Base-by-base conservation (phyloP, 2,888 invertebrate species). In the Harpalus rufipes region DNA sequence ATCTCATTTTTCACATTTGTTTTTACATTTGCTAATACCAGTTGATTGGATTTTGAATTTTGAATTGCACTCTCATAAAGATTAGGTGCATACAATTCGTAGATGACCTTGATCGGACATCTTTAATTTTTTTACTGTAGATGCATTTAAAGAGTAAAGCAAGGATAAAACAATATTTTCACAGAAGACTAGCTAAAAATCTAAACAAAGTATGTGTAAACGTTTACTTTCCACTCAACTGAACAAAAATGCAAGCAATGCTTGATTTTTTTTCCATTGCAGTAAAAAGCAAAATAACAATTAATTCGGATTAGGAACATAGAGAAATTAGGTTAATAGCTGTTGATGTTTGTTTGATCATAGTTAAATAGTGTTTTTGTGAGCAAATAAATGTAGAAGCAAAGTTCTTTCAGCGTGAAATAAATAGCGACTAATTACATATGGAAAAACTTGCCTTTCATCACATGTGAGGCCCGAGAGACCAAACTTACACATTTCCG, bases 321-420 rank as follows among this genome's bases (percentile, higher is more conserved):
- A n/a, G 72, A 5, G 44, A 74, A 74, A 74, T 74, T 74, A 44
- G 72, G 72, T 74, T 74, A 74, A 74, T 74, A 44, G 41, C 18
- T 44, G 72, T 44, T 74, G 72, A 74, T 74, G 72, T 44, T 74
- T 44, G 72, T 74, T 74, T 74, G 41, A 74, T 74, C 44, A 74
- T 74, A 74, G 72, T 74, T 68, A 68, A 68, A 68, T 68, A 68
- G 41, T 68, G 32, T 74, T 44, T 12, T 44, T 74, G 72, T 74
- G 18, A 44, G 44, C 44, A 74, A 74, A 74, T 74, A 74, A 74
- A 44, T 74, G 68, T 39, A 7, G 7, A 68, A 14, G 68, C 41
- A 14, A 5, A 44, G 68, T 68, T 32, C 68, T 68, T 39, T 44
- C 18, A 51, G 72, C 41, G 39, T 39, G 32, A 18, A 74, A 44